Conservation (phyloP, 2,888 invertebrate genomes). For the Beris morrisii region DNA sequence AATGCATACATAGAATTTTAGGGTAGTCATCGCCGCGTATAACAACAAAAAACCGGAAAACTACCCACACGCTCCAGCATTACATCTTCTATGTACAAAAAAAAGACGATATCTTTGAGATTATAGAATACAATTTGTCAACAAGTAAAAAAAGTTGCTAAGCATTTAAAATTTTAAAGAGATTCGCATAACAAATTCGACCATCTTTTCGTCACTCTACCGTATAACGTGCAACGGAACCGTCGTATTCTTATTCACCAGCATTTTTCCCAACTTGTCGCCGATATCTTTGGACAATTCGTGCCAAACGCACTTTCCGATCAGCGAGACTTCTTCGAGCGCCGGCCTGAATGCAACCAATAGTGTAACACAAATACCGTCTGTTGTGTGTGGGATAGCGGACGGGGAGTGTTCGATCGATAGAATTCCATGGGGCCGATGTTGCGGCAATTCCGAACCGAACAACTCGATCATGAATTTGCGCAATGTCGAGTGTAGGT, state of each 20-base stretch:
- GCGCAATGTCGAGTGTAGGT: conserved; percentile 81
- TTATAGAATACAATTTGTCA: not conserved
- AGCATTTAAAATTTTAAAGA: not conserved
- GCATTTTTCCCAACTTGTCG: conserved; percentile 66
- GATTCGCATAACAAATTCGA: not conserved
- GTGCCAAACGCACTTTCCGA: conserved; percentile 89
- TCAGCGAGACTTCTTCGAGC: conserved; percentile 81
- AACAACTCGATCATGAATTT: conserved; percentile 91
- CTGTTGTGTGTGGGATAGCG: conserved; percentile 58
- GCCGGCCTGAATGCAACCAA: conserved; percentile 82
- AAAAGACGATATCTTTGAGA: no score
- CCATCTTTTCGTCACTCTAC: conserved; percentile 49
- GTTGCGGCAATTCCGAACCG: conserved; percentile 82
- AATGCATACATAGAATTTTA: conserved; percentile 12
- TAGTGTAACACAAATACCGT: conserved; percentile 81
- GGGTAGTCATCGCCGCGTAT: no score
- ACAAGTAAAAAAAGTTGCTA: not conserved
- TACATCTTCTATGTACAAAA: no score
- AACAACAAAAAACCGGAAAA: no score
- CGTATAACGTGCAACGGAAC: conserved; percentile 82
- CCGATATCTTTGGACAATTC: conserved; percentile 73
- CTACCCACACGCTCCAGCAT: no score
- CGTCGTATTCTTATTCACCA: conserved; percentile 74
- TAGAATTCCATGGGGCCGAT: conserved; percentile 79
- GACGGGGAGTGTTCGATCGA: conserved; percentile 71